Evolutionary conservation across 1,140 invertebrate genomes (phyloP), one percentile per base, ranked within the genome.

Genomic region (Pseudoatta argentina): DNA sequence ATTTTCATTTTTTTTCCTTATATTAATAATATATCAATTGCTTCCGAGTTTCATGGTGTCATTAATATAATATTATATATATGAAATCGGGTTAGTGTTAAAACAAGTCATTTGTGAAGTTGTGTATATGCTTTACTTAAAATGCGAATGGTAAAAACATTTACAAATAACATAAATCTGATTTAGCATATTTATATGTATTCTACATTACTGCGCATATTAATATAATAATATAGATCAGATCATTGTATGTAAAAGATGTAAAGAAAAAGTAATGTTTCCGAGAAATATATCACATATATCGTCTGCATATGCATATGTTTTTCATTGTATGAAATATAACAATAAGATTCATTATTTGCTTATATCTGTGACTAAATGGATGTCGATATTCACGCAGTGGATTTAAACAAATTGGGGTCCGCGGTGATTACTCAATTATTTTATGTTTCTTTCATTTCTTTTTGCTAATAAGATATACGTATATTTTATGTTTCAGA

Each of bases 401-500:
- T 83, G 24, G 14, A 61, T 63, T 24, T 73, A 75, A 51, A 8
- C 18, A 5, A 83, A 48, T 48, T 73, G 55, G 79, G 79, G 14
- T 21, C 48, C 44, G 39, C 18, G 69, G 79, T 71, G 48, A 51
- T 83, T 82, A 63, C 24, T 83, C 69, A 77, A 75, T 86, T 75
- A 86, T 87, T 69, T 59, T 77, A 67, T 21, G 72, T 85, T 87
- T 85, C 66, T 79, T 79, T 16, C 16, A 6, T 88, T 69, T 87
- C 67, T 55, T 72, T 88, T 61, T 78, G 48, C 24, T 85, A 78
- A 88, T 76, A 61, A 77, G 16, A 75, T 61, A 12, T 78, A 51
- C 14, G 64, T 72, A 67, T 34, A 69, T 92, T 91, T 91, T 93
- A 85, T 94, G 92, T 95, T 95, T 30, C 91, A 96, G 95, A 94